Conservation (phyloP, 2,797 vertebrate genomes). For the Urosaurus nigricauda region DNA sequence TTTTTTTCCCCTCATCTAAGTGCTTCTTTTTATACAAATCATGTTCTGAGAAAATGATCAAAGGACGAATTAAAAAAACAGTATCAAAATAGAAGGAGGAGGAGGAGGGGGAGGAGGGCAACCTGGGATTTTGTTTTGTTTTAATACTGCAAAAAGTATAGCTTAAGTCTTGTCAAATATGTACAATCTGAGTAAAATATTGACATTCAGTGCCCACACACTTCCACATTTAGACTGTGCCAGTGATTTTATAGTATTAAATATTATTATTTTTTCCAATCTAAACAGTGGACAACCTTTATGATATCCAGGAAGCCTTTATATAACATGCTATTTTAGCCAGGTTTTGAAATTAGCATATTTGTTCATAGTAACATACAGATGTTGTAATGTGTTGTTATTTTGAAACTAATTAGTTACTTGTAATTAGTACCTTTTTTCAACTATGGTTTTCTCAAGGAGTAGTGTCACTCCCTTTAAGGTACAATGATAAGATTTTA, state of each 20-base stretch:
- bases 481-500: too few species aligned
- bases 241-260: neutral
- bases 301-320: neutral
- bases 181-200: neutral
- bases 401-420: too few species aligned
- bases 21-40: conserved; percentile 53
- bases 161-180: neutral
- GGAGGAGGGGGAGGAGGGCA: too few species aligned
- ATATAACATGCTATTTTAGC: neutral
- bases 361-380: too few species aligned
- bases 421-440: too few species aligned
- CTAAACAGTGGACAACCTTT: neutral
- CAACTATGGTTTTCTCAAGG: too few species aligned
- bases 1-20: conserved; percentile 20
- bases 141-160: neutral
- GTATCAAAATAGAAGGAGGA: too few species aligned
- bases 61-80: conserved; percentile 44
- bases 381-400: too few species aligned
- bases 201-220: neutral
- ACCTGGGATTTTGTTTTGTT: neutral
- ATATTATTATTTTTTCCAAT: neutral
- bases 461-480: too few species aligned
- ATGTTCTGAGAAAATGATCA: conserved; percentile 40
- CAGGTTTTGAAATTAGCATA: too few species aligned
- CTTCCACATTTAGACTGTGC: neutral